Base-by-base conservation (phyloP, 2,113 vertebrate genomes). In the Buteo buteo region DNA sequence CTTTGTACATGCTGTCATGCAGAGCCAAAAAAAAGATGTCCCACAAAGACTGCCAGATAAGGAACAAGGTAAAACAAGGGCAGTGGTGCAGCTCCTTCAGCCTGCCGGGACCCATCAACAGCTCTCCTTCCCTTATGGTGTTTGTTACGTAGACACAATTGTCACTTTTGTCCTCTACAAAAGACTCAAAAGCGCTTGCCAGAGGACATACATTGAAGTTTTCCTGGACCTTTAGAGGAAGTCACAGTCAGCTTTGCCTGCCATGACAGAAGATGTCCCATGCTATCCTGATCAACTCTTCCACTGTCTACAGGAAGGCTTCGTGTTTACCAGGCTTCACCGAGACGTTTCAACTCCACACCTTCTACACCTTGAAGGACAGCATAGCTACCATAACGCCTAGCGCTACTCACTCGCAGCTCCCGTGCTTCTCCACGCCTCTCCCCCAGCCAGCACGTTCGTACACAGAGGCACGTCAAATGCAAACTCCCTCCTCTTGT, bases 321-420 rank as follows among this genome's bases (percentile, higher is more conserved):
- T 29, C 7, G 34, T 2, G 40, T 6, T 65, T 10, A 26, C 16
- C 79, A 82, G 70, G 38, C 40, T 20, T 24, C 65, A 26, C 5
- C 1, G 25, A 13, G 42, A 31, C 25, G 34, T 21, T 26, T 7
- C 38, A 64, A 6, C 5, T 20, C 58, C 36, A 24, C 32, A 19
- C 22, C 61, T 2, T 20, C 58, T 29, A 26, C 32, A 22, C 22
- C 61, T 2, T 21, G 11, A 11, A 6, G 17, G 8, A 16, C 31
- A 21, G 20, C 79, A 10, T 1, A 54, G 69, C 47, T 38, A 21
- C 62, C 26, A 3, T 0, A n/a, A 25, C 0, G 0, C 36, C 15
- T 13, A 21, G 25, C 0, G 4, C 58, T n/a, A 34, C 73, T 38
- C 17, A 4, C 32, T 50, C 59, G 6, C 32, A 14, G 58, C 64